Percentiles rank a stretch among this genome's conserved stretches.
phyloP scores from a whole-genome alignment of 2,888 invertebrate genomes.

The Germaria angustata region DNA sequence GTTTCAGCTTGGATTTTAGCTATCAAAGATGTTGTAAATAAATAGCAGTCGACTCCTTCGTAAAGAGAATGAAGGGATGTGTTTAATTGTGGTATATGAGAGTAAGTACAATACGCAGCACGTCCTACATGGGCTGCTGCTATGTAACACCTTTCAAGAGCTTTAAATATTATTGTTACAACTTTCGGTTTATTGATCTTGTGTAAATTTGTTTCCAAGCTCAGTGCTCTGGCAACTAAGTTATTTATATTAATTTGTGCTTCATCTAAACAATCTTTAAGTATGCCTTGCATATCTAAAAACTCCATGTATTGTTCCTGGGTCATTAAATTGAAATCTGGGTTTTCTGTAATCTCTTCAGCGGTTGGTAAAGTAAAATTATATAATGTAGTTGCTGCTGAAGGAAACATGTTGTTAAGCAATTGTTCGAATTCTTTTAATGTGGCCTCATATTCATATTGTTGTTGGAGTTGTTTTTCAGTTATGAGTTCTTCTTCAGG shows the following conservation, averaged over 20 bases:
- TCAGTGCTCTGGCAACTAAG: conserved; percentile 69
- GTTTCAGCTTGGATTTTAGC: conserved; percentile 71
- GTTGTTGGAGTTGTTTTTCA: conserved; percentile 52
- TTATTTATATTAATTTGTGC: conserved; percentile 71
- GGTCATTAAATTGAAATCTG: conserved; percentile 50
- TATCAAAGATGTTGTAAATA: conserved; percentile 70
- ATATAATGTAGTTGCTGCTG: conserved; percentile 68
- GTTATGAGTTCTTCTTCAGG: conserved; percentile 52
- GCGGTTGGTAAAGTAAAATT: conserved; percentile 71
- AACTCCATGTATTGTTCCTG: conserved; percentile 69
- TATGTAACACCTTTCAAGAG: conserved; percentile 68
- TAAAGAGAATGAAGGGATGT: conserved; percentile 71
- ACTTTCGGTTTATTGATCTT: conserved; percentile 73
- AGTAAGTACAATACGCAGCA: conserved; percentile 74
- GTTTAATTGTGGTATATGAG: conserved; percentile 72
- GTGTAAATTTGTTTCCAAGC: conserved; percentile 69
- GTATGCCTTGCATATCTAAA: conserved; percentile 70
- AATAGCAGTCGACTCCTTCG: conserved; percentile 73
- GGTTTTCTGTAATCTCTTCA: conserved; percentile 69
- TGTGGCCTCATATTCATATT: conserved; percentile 60
- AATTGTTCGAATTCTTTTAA: conserved; percentile 68
- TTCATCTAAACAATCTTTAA: conserved; percentile 74
- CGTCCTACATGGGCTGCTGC: conserved; percentile 68
- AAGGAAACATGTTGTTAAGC: conserved; percentile 11
- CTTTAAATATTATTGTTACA: conserved; percentile 69